A percentile compares a stretch with the other conserved stretches of the same genome.
Evolutionary conservation across 92 coral and sea anemone genomes (phyloP).

Genomic region (Zoanthus sociatus): DNA sequence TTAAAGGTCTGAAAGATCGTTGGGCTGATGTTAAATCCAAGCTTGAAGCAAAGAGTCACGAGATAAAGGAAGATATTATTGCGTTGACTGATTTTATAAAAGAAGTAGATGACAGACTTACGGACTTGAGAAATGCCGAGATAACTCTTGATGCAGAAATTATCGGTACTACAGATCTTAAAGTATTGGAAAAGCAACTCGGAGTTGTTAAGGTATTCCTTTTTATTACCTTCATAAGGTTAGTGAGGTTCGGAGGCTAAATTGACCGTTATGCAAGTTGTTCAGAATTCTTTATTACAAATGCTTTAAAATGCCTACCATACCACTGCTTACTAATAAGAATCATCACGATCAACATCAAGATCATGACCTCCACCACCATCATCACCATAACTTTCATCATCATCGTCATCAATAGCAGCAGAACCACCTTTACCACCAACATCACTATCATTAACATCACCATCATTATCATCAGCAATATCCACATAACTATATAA

Average conservation of each 20-base stretch:
- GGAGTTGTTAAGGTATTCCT: conserved; percentile 72
- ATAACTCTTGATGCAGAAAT: conserved; percentile 75
- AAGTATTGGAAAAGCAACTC: conserved; percentile 75
- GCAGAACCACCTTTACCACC: too few relatives aligned
- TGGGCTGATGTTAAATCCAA: conserved; percentile 80
- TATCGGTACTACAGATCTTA: conserved; percentile 71
- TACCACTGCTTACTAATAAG: too few relatives aligned
- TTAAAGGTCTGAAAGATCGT: conserved; percentile 66
- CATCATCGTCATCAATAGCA: background rate
- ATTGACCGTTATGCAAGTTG: too few relatives aligned
- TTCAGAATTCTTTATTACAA: too few relatives aligned
- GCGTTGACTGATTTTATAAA: conserved; percentile 72
- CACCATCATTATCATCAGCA: background rate
- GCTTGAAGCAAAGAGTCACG: conserved; percentile 64
- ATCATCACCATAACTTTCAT: background rate
- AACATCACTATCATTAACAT: background rate
- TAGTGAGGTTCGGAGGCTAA: too few relatives aligned
- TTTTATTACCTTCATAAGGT: background rate
- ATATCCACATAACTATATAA: too few relatives aligned
- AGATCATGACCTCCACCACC: background rate
- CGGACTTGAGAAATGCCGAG: conserved; percentile 79
- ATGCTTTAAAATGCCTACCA: too few relatives aligned
- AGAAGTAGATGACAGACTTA: conserved; percentile 76
- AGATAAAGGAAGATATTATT: conserved; percentile 69
- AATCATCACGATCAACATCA: too few relatives aligned